Evolutionary conservation across 2,888 invertebrate genomes (phyloP).

Genomic region (Meloe dianella): DNA sequence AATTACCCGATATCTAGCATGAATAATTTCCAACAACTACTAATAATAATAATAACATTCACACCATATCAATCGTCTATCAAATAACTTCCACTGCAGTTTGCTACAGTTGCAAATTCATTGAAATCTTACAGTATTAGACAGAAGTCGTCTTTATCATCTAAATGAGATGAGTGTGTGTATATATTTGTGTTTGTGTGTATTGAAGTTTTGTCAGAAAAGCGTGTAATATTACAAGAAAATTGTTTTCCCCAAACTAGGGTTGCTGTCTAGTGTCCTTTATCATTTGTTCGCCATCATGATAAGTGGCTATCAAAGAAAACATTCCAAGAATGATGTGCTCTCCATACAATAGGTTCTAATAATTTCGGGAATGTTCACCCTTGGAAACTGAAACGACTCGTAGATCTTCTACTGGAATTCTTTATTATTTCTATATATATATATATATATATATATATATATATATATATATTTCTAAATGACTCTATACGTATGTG

Average conservation of each 20-base stretch:
- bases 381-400: conserved; percentile 8
- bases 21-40: conserved; percentile 7
- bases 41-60: background rate
- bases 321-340: conserved; percentile 15
- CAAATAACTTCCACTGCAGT: background rate
- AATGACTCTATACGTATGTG: background rate
- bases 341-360: background rate
- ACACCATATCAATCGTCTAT: background rate
- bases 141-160: background rate
- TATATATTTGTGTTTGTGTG: background rate
- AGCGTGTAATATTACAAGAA: background rate
- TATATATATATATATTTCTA: background rate
- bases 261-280: conserved; percentile 1
- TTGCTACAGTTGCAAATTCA: background rate
- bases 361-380: conserved; percentile 9
- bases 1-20: background rate
- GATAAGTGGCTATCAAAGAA: conserved; percentile 25
- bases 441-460: too few relatives aligned
- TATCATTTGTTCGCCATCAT: conserved; percentile 17
- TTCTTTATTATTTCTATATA: conserved; percentile 5
- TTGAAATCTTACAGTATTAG: too few relatives aligned
- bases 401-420: background rate
- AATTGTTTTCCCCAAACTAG: conserved; percentile 1
- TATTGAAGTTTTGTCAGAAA: background rate
- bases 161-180: background rate